phyloP scores from a whole-genome alignment of 2,888 invertebrate species.

The Sesia bembeciformis region DNA sequence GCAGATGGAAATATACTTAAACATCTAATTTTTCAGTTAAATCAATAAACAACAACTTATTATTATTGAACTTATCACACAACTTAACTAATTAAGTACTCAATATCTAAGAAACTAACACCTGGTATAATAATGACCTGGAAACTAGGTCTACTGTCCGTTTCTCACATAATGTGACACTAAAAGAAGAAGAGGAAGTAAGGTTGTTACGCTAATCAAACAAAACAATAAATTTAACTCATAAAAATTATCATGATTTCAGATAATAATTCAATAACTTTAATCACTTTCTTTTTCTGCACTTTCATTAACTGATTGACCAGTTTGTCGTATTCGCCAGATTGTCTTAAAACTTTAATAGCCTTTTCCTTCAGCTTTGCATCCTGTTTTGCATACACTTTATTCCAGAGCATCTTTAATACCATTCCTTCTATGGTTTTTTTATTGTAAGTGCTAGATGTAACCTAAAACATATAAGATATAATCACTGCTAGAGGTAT shows the following conservation, averaged over 20 bases:
- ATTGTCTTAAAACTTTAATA: slow-evolving; percentile 34
- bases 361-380: slow-evolving; percentile 38
- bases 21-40: too few relatives aligned
- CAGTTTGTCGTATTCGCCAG: slow-evolving; percentile 43
- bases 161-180: too few relatives aligned
- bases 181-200: too few relatives aligned
- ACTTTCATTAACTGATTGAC: slow-evolving; percentile 33
- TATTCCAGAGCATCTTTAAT: slow-evolving; percentile 52
- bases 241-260: slow-evolving; percentile 46
- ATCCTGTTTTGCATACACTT: slow-evolving; percentile 41
- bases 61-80: too few relatives aligned
- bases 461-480: slow-evolving; percentile 19
- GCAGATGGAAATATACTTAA: too few relatives aligned
- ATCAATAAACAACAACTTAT: too few relatives aligned
- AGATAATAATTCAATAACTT: slow-evolving; percentile 35
- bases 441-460: slow-evolving; percentile 24
- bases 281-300: slow-evolving; percentile 40
- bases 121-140: too few relatives aligned
- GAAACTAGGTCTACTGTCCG: too few relatives aligned
- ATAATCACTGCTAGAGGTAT: too few relatives aligned
- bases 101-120: too few relatives aligned
- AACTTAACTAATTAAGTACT: too few relatives aligned
- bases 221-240: slow-evolving; percentile 13
- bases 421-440: slow-evolving; percentile 54
- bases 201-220: neutral